Base-by-base conservation (phyloP, 2,888 invertebrate species). In the Ormyrus thymus region DNA sequence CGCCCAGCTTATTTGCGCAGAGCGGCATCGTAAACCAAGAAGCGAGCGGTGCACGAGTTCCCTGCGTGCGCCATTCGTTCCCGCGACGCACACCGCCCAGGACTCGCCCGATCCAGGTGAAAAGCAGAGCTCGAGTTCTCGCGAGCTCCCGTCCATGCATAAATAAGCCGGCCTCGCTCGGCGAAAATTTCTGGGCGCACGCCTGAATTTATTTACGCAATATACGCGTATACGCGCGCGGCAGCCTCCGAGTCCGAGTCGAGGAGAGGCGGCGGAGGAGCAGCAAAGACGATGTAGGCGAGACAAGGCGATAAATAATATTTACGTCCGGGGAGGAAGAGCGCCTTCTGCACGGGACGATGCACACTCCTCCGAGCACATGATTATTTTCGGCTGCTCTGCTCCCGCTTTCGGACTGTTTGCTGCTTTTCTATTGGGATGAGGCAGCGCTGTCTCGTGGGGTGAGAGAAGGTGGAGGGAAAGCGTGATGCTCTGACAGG, bases 271-370 rank as follows among this genome's bases (percentile, higher is more conserved):
- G n/a, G n/a, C 9, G 55, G 15, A 62, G 1, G 45, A 10, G 46
- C 10, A 6, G 46, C 11, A 48, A 13, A 59, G 11, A 48, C 8
- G 29, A 7, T 64, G 51, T n/a, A 7, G 43, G 51, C 69, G 69
- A 70, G 1, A 29, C 68, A 56, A 51, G n/a, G 46, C 70, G 65
- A 75, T 79, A 79, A 79, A 79, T 79, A 70, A 65, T 75, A 71
- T 79, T 79, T 79, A 78, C 61, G 70, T 55, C 13, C 15, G 55
- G 69, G 0, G 43, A 8, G 43, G 4, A 61, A 8, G 4, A 45
- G 43, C 29, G 6, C 15, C 58, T 58, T 58, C 7, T 58, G 58
- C 58, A 7, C 11, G 13, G 56, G 10, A 68, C 46, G 55, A 53
- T 13, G n/a, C 13, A 46, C 13, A 11, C 46, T 11, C 29, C 29